Conservation (phyloP, 2,113 vertebrate genomes). For the Nibea coibor region DNA sequence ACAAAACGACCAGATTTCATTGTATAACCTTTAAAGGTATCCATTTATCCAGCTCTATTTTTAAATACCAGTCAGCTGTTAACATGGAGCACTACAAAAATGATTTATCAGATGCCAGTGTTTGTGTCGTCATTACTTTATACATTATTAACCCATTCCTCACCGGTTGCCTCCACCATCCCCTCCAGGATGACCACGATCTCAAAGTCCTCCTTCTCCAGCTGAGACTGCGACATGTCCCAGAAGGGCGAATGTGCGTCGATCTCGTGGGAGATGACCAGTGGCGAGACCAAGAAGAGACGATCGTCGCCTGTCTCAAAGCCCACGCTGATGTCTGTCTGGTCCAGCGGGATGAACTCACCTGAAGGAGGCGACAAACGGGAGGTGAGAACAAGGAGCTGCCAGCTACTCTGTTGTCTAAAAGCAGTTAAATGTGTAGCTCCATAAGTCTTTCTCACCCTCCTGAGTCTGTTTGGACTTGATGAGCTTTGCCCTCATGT, state of each 20-base stretch:
- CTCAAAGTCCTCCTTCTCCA: conserved; percentile 88
- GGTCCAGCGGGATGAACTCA: conserved; percentile 87
- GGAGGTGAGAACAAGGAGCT: neutral
- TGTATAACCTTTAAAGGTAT: too few species aligned
- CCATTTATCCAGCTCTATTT: too few species aligned
- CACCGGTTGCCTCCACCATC: conserved; percentile 88
- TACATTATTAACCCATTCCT: conserved; percentile 17
- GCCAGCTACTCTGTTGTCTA: neutral
- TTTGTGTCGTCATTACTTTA: neutral
- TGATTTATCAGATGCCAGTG: neutral
- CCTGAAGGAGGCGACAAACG: conserved; percentile 61
- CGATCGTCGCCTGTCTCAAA: conserved; percentile 87
- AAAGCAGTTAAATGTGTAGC: neutral
- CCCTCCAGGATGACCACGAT: conserved; percentile 87
- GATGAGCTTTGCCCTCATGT: conserved; percentile 88
- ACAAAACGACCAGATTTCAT: neutral
- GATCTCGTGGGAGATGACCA: conserved; percentile 87
- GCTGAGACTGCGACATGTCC: conserved; percentile 86
- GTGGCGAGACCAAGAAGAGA: conserved; percentile 85
- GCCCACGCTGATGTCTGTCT: conserved; percentile 87
- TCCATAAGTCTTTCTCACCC: conserved; percentile 61
- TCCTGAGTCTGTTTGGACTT: conserved; percentile 88
- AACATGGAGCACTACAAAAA: neutral
- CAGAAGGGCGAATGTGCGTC: conserved; percentile 82
- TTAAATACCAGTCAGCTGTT: neutral